These are phyloP conservation scores for Neofelis nebulosa DNA, from an alignment of 2,113 vertebrate genomes.

Conservation along the genomic window DNA sequence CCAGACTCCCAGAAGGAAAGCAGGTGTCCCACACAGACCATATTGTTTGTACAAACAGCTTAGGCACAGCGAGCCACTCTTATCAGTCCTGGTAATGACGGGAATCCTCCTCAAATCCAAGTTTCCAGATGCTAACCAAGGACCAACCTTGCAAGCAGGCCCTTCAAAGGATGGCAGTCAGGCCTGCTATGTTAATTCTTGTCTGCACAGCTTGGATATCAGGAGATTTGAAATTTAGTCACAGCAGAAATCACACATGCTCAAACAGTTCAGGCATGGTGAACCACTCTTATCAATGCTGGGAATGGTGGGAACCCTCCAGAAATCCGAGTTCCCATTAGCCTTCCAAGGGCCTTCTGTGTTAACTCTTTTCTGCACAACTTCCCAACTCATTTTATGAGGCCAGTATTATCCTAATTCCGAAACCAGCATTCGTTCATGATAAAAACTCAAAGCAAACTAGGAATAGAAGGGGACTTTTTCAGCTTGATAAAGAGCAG, in stretches of 20 bases:
- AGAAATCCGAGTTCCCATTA: slow-evolving; percentile 32
- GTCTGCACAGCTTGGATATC: slow-evolving; percentile 1
- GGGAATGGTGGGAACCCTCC: slow-evolving; percentile 24
- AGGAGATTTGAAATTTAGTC: slow-evolving; percentile 1
- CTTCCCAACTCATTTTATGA: slow-evolving; percentile 42
- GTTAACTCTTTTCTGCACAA: slow-evolving; percentile 52
- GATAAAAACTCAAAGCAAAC: slow-evolving; percentile 41
- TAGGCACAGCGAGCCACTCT: slow-evolving; percentile 15
- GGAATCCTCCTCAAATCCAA: slow-evolving; percentile 40
- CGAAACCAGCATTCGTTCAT: slow-evolving; percentile 18
- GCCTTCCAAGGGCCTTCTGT: not conserved
- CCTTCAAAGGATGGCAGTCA: slow-evolving; percentile 10
- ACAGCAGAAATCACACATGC: slow-evolving; percentile 42
- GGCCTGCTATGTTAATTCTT: not conserved
- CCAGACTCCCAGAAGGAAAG: slow-evolving; percentile 55
- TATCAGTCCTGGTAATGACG: slow-evolving; percentile 43
- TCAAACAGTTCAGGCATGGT: slow-evolving; percentile 10
- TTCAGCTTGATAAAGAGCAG: slow-evolving; percentile 7
- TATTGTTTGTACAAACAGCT: slow-evolving; percentile 55
- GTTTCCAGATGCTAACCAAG: slow-evolving; percentile 35
- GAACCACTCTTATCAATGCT: slow-evolving; percentile 51
- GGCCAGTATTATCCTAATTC: not conserved
- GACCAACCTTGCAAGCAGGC: not conserved
- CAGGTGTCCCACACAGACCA: slow-evolving; percentile 31
- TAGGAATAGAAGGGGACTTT: not conserved